Base-by-base conservation (phyloP, 1,140 invertebrate genomes). In the Musca vetustissima region DNA sequence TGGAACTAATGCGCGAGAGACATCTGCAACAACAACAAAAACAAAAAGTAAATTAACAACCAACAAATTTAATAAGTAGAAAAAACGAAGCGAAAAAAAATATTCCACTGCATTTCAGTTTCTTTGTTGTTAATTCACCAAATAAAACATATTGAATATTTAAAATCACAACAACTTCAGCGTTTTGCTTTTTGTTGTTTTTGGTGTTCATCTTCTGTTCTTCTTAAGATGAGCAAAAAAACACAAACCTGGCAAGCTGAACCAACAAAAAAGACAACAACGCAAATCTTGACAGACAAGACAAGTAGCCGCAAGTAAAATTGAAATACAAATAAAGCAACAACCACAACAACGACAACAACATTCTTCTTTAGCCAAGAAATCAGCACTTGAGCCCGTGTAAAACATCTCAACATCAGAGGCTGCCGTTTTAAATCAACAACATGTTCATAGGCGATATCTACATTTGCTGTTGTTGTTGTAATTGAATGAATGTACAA, bases 201-300 rank as follows among this genome's bases (percentile, higher is more conserved):
- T 9, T 43, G 6, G 6, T 43, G 36, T 43, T 43, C 11, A 13
- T 43, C 36, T 43, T 43, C 36, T 43, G 36, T 43, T 61, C 57
- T 61, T 61, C 57, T 61, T 61, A 17, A 17, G 32, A 24, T 24
- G 53, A 22, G 19, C 21, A 14, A 8, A 11, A 24, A 11, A 4
- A 6, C 19, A 59, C n/a, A 36, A 61, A 11, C 36, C 36, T 6
- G 36, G 36, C 36, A 13, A 43, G 1, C 8, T 28, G 8, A 43
- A 61, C 7, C 4, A 36, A 61, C 17, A 61, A 36, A 61, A 61
- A 19, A 32, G 13, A 55, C 0, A 57, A 28, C 28, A 32, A 57
- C 57, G 17, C 36, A 43, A 36, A 13, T 55, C 53, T 55, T 55
- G 53, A 24, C 53, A 55, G 24, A 61, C 57, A 61, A 61, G 57